Evolutionary conservation across 2,888 invertebrate species (phyloP), one percentile per base, ranked within the genome.

Genomic region (Caradrina kadenii): DNA sequence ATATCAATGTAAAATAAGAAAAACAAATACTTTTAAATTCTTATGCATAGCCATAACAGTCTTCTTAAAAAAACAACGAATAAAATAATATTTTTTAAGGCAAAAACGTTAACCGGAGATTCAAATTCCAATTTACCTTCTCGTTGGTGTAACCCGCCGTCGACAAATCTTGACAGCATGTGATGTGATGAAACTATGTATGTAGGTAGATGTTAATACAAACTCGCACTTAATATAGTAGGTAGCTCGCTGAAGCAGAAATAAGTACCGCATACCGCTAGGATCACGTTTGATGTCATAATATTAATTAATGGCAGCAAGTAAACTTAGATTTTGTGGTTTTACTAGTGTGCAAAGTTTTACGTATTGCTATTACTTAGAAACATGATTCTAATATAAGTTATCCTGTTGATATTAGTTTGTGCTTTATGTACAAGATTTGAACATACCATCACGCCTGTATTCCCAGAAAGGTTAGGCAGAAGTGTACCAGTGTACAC

Each of bases 101-200:
- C 11, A 45, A 52, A 53, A 52, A 45, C 7, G 1, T 48, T 45
- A 71, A 82, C 55, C 31, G 17, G 3, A 4, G 54, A 54, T 75
- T 67, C 53, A 73, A 17, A 13, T 6, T 17, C 7, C 13, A 59
- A 49, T 26, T 22, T 7, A 53, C 1, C 48, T 11, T 7, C 15
- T 3, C 4, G 17, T 21, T 39, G 17, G 55, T 72, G 73, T 48
- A n/a, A 72, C 50, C 61, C 62, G 69, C 61, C 62, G 69, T 52
- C 73, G 73, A 72, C 52, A 77, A 76, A 76, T 76, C 74, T 79
- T 73, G 63, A 69, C 65, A 52, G 21, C 59, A 77, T 84, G 88
- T 69, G 86, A 81, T 87, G 86, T 59, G 89, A 88, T 85, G 82
- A 86, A 88, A 89, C 89, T 88, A 89, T 86, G 79, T 88, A 89